Evolutionary conservation across 2,113 vertebrate genomes (phyloP).

Genomic region (Seriola rivoliana): DNA sequence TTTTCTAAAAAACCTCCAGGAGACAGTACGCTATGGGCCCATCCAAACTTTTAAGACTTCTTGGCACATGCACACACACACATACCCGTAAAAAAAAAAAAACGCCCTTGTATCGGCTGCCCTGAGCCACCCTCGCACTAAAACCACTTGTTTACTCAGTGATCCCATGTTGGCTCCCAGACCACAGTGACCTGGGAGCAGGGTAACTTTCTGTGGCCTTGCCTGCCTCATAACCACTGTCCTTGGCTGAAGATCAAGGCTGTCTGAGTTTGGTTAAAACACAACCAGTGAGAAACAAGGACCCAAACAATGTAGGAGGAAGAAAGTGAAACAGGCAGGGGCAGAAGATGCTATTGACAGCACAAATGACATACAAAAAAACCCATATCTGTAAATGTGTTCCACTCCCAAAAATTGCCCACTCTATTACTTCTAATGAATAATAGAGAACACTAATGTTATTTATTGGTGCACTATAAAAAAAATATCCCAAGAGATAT

Average conservation of each 20-base stretch:
- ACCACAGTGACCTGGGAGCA: conserved; percentile 73
- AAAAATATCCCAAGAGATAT: conserved; percentile 5
- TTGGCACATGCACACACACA: conserved; percentile 23
- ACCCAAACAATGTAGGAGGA: conserved; percentile 19
- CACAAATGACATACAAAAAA: conserved; percentile 8
- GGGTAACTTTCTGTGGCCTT: conserved; percentile 66
- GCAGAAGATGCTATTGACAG: conserved; percentile 22
- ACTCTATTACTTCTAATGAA: conserved; percentile 13
- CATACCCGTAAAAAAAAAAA: conserved; percentile 40
- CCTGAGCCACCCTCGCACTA: conserved; percentile 45
- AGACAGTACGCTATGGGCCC: conserved; percentile 12
- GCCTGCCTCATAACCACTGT: conserved; percentile 51
- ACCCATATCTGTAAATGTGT: conserved; percentile 1
- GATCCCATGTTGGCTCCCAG: conserved; percentile 65
- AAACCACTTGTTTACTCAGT: conserved; percentile 72
- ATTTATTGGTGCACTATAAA: not conserved
- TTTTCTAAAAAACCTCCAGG: conserved; percentile 39
- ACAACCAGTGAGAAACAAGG: conserved; percentile 20
- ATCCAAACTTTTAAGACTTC: conserved; percentile 38
- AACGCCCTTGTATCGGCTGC: conserved; percentile 39
- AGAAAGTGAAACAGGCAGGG: conserved; percentile 31
- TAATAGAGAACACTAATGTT: conserved; percentile 9
- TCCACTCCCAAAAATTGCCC: not conserved
- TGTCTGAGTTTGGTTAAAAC: conserved; percentile 60
- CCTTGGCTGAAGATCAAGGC: conserved; percentile 69